Percentiles rank a stretch among this genome's conserved stretches.
Conservation (phyloP, 2,113 vertebrate species). For the Paramisgurnus dabryanus region DNA sequence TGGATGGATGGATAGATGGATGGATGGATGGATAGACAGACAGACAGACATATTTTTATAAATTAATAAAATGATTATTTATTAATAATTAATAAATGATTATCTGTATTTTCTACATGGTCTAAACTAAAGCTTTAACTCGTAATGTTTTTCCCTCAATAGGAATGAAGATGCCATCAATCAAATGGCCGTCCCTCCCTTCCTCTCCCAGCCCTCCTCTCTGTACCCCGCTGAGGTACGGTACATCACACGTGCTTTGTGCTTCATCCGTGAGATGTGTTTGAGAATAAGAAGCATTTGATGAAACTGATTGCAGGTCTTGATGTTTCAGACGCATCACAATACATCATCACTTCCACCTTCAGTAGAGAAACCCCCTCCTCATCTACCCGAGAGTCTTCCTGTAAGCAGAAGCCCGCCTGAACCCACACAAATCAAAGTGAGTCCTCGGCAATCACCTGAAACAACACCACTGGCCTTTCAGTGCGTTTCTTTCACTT, state of each 20-base stretch:
- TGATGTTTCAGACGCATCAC: conserved; percentile 37
- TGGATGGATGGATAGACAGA: too few species aligned
- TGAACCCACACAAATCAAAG: conserved; percentile 41
- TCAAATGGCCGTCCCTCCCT: conserved; percentile 90
- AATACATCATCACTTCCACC: conserved; percentile 4
- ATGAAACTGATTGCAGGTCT: conserved; percentile 6
- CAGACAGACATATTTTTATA: too few species aligned
- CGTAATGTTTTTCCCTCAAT: conserved; percentile 3
- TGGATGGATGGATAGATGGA: too few species aligned
- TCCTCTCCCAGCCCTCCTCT: conserved; percentile 73
- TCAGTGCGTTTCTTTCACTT: too few species aligned
- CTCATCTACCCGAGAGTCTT: conserved; percentile 36
- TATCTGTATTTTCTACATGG: too few species aligned
- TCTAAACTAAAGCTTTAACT: too few species aligned
- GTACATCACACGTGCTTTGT: background rate
- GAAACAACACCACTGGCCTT: background rate
- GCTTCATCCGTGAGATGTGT: too few species aligned
- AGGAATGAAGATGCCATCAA: conserved; percentile 88
- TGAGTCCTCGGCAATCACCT: background rate
- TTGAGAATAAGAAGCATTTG: background rate
- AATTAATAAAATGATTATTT: too few species aligned
- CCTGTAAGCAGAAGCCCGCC: conserved; percentile 20
- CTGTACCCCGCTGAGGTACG: conserved; percentile 80
- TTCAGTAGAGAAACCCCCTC: conserved; percentile 41
- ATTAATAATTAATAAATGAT: too few species aligned